Conservation (phyloP, 2,797 vertebrate genomes). For the Brachymystax lenok region DNA sequence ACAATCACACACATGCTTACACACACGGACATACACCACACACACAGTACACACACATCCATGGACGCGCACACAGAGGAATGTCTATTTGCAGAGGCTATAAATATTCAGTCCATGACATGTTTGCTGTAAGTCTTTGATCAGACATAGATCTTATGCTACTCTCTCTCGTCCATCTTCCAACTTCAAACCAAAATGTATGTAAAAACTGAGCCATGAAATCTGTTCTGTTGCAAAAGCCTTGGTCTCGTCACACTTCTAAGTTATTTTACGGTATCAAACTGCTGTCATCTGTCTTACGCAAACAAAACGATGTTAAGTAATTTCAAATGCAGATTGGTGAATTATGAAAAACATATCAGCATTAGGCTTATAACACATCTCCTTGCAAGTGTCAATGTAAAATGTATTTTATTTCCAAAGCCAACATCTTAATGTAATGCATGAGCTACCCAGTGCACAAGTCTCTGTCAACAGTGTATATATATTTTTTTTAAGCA, state of each 20-base stretch:
- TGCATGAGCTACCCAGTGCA: neutral
- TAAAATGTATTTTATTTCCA: neutral
- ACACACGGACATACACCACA: constrained; percentile 6
- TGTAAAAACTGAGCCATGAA: constrained; percentile 56
- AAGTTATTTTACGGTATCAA: constrained; percentile 26
- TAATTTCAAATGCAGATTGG: constrained; percentile 13
- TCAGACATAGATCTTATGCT: constrained; percentile 63
- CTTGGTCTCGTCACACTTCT: constrained; percentile 5
- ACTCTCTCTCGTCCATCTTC: constrained; percentile 71
- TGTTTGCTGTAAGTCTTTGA: constrained; percentile 72
- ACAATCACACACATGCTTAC: neutral
- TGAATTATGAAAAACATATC: neutral
- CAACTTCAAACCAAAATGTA: constrained; percentile 64
- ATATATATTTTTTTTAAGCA: neutral
- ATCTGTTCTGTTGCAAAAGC: constrained; percentile 38
- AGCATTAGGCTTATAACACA: neutral
- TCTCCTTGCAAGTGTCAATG: neutral
- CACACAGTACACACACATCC: neutral
- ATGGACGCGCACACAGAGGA: constrained; percentile 1
- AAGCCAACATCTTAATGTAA: neutral
- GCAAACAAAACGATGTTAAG: constrained; percentile 28
- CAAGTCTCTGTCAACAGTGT: neutral
- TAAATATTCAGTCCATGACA: constrained; percentile 73
- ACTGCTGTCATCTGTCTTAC: constrained; percentile 16
- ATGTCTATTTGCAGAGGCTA: constrained; percentile 54